Conservation (phyloP, 2,797 vertebrate species). For the Naso thynnoides region DNA sequence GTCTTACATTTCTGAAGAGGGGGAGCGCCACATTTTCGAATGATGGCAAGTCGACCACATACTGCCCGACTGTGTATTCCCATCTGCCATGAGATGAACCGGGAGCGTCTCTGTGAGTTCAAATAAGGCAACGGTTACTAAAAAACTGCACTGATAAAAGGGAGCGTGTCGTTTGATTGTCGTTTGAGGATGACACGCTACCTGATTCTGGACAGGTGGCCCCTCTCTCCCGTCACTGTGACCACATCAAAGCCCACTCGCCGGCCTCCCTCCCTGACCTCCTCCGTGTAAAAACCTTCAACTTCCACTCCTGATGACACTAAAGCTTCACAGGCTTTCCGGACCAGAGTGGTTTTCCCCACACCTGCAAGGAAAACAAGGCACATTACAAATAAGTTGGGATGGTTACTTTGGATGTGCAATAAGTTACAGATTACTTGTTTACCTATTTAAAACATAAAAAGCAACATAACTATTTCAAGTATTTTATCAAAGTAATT, state of each 20-base stretch:
- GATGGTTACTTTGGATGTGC: too few relatives aligned
- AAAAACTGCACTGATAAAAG: conserved; percentile 39
- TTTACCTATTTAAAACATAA: too few relatives aligned
- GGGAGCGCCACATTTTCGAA: conserved; percentile 94
- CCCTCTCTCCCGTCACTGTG: conserved; percentile 89
- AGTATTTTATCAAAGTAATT: too few relatives aligned
- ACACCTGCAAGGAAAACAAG: conserved; percentile 84
- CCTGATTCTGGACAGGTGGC: conserved; percentile 92
- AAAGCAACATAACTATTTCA: too few relatives aligned
- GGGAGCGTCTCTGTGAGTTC: conserved; percentile 62
- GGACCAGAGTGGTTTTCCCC: conserved; percentile 96
- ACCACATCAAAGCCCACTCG: conserved; percentile 97
- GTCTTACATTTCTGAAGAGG: conserved; percentile 89
- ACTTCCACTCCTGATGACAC: conserved; percentile 82
- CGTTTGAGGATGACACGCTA: conserved; percentile 70
- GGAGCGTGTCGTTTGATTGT: conserved; percentile 9
- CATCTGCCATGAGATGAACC: conserved; percentile 70
- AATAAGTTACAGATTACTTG: too few relatives aligned
- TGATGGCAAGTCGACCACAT: conserved; percentile 91
- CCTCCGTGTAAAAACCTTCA: conserved; percentile 96
- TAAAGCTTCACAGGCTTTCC: conserved; percentile 89
- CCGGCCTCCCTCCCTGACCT: conserved; percentile 90
- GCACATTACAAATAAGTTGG: too few relatives aligned
- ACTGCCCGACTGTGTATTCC: conserved; percentile 91
- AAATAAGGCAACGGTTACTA: conserved; percentile 27